A percentile compares a stretch with the other conserved stretches of the same genome.
Conservation (phyloP, 2,888 invertebrate genomes). For the Incurvaria masculella region DNA sequence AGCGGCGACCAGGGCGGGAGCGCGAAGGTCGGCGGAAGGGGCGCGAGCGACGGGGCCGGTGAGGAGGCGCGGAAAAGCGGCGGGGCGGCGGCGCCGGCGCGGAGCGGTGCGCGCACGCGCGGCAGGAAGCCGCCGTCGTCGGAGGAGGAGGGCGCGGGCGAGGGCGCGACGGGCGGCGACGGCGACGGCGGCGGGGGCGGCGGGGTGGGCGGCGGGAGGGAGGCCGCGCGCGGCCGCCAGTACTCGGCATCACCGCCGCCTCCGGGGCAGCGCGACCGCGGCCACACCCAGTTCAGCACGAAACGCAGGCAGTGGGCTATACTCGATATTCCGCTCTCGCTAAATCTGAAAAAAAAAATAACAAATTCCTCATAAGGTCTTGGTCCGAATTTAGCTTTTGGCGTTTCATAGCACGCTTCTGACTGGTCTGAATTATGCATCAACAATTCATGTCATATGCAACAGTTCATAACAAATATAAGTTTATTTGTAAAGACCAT, state of each 20-base stretch:
- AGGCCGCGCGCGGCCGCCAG: slow-evolving; percentile 24
- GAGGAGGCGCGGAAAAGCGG: slow-evolving; percentile 43
- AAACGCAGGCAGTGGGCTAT: slow-evolving; percentile 64
- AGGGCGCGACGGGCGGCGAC: slow-evolving; percentile 34
- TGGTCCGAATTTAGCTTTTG: no score
- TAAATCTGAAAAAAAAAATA: slow-evolving; percentile 63
- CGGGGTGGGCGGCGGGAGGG: slow-evolving; percentile 19
- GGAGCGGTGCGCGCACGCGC: slow-evolving; percentile 39
- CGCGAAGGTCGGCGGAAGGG: slow-evolving; percentile 65
- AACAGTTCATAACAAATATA: no score
- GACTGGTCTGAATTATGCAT: no score
- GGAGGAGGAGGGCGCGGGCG: slow-evolving; percentile 56
- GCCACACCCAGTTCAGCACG: slow-evolving; percentile 71
- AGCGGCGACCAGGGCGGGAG: slow-evolving; percentile 52
- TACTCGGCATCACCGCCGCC: slow-evolving; percentile 24
- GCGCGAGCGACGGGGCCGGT: slow-evolving; percentile 52
- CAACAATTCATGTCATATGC: no score
- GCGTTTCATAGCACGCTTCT: no score
- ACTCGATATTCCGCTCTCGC: slow-evolving; percentile 95
- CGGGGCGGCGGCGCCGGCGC: slow-evolving; percentile 63
- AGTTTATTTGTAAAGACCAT: no score
- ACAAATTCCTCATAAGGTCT: background rate
- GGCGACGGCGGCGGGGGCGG: slow-evolving; percentile 27
- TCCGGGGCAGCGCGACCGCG: slow-evolving; percentile 64
- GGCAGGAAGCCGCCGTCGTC: slow-evolving; percentile 86